These are phyloP conservation scores for Cyanocitta stelleri DNA, from an alignment of 2,113 vertebrate species.

Conservation along the genomic window DNA sequence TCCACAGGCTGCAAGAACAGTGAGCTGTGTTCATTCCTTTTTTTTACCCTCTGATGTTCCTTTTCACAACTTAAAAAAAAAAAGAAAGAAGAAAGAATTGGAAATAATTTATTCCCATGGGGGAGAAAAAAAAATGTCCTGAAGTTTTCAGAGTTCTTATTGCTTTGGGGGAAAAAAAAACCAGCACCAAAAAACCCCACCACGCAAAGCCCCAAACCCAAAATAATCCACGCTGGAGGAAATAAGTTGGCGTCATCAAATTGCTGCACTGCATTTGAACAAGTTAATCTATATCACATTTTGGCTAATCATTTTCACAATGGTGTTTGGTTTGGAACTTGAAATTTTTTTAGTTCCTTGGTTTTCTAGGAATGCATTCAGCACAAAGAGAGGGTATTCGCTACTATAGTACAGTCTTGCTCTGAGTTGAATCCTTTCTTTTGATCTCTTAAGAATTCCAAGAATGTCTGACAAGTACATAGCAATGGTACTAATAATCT, in stretches of 20 bases:
- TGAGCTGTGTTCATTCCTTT: background rate
- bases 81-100: background rate
- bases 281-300: background rate
- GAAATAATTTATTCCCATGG: background rate
- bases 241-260: background rate
- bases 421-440: background rate
- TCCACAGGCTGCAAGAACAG: background rate
- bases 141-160: background rate
- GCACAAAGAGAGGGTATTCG: background rate
- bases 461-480: conserved; percentile 22
- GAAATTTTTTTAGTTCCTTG: background rate
- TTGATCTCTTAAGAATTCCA: conserved; percentile 43
- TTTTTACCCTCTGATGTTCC: background rate
- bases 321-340: background rate
- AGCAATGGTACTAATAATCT: background rate
- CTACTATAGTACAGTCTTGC: background rate
- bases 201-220: fast-evolving
- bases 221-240: background rate
- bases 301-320: background rate
- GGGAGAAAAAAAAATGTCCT: background rate
- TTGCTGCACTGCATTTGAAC: background rate
- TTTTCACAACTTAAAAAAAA: background rate
- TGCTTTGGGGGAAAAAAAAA: background rate
- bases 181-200: fast-evolving
- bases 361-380: background rate